Evolutionary conservation across 2,888 invertebrate genomes (phyloP).

Genomic region (Hydrotaea cyrtoneurina): DNA sequence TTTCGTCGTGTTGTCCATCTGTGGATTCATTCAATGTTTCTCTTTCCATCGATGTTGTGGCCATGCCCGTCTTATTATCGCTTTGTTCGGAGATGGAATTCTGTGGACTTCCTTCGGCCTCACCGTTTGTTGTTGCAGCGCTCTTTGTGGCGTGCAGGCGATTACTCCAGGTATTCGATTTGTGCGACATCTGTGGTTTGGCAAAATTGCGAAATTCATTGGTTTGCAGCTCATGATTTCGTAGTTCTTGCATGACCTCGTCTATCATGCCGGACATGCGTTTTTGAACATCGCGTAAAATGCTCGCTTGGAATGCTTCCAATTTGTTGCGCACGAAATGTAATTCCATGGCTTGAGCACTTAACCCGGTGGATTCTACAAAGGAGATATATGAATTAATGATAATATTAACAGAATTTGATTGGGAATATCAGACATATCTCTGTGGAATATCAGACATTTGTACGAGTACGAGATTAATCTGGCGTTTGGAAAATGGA

Average conservation of each 20-base stretch:
- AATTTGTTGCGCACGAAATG: slow-evolving; percentile 72
- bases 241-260: slow-evolving; percentile 77
- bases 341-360: slow-evolving; percentile 64
- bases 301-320: slow-evolving; percentile 73
- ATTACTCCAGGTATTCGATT: slow-evolving; percentile 71
- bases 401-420: too few relatives aligned
- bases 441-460: too few relatives aligned
- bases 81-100: neutral
- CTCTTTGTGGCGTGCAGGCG: slow-evolving; percentile 52
- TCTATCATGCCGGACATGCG: slow-evolving; percentile 77
- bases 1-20: neutral
- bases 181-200: slow-evolving; percentile 47
- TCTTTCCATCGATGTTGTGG: neutral
- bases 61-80: neutral
- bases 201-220: slow-evolving; percentile 77
- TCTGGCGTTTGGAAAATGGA: too few relatives aligned
- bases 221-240: slow-evolving; percentile 74
- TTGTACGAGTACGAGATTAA: too few relatives aligned
- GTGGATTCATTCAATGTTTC: neutral
- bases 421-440: too few relatives aligned
- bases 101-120: neutral
- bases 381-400: too few relatives aligned
- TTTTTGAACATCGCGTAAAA: slow-evolving; percentile 76
- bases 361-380: slow-evolving; percentile 50
- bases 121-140: neutral